A percentile compares a stretch with the other conserved stretches of the same genome.
These are phyloP conservation scores for Spilogale gracilis DNA, from an alignment of 2,113 vertebrate species.

Conservation along the genomic window DNA sequence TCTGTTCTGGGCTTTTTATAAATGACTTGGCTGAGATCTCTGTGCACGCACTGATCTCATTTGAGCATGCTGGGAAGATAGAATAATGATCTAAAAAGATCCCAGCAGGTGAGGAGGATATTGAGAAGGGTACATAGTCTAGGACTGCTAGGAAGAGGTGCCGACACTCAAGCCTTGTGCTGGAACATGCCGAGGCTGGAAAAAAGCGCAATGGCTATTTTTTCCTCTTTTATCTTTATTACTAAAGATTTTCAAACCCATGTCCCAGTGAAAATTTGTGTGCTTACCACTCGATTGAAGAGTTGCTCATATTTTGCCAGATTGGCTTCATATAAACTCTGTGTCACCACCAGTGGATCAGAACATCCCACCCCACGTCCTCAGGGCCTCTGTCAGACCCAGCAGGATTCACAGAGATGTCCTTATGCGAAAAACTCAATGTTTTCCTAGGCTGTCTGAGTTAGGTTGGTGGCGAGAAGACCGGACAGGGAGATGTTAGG, in stretches of 20 bases:
- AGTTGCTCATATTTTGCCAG: neutral
- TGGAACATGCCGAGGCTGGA: neutral
- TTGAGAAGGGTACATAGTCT: neutral
- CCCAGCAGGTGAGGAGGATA: neutral
- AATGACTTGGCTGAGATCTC: neutral
- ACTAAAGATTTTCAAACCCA: neutral
- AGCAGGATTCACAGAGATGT: accelerated
- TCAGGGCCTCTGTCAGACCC: accelerated
- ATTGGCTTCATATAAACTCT: neutral
- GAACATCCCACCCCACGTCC: accelerated
- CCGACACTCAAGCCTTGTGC: accelerated
- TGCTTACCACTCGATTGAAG: neutral
- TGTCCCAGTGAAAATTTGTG: neutral
- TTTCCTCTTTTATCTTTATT: too few species aligned
- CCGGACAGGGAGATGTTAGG: accelerated
- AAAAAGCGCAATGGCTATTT: too few species aligned
- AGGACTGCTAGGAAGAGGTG: neutral
- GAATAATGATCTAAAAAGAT: neutral
- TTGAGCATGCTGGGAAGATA: neutral
- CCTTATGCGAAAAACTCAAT: accelerated
- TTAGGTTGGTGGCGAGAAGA: accelerated
- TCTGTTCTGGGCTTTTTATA: neutral
- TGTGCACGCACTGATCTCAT: neutral
- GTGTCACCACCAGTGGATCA: accelerated
- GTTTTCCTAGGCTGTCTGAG: neutral